A percentile compares a stretch with the other conserved stretches of the same genome.
phyloP scores from a whole-genome alignment of 2,888 invertebrate species.

The Conops quadrifasciatus region DNA sequence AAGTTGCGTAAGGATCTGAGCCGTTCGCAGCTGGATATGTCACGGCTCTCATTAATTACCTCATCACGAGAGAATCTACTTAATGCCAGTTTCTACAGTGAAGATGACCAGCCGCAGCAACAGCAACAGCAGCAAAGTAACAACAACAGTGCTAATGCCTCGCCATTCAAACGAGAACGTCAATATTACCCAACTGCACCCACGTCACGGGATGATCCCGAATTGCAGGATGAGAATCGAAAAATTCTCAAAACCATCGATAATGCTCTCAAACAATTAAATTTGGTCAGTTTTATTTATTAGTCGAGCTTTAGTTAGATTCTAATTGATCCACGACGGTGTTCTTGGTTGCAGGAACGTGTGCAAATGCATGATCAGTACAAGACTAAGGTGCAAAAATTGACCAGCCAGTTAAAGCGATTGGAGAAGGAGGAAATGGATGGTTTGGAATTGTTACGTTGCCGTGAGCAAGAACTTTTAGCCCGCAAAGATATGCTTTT shows the following conservation, averaged over 20 bases:
- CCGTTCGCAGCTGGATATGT: conserved; percentile 78
- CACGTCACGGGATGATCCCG: conserved; percentile 68
- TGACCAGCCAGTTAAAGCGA: conserved; percentile 67
- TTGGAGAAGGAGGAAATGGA: conserved; percentile 67
- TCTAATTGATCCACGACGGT: conserved; percentile 3
- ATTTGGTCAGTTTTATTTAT: conserved; percentile 53
- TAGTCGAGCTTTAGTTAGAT: background rate
- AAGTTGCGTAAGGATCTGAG: conserved; percentile 77
- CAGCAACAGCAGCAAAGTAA: conserved; percentile 26
- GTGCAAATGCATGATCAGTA: conserved; percentile 66
- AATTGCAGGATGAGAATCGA: conserved; percentile 73
- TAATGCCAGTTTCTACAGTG: conserved; percentile 62
- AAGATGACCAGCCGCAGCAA: conserved; percentile 59
- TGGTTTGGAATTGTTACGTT: conserved; percentile 68
- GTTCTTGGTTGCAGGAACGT: conserved; percentile 63
- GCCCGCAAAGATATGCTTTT: conserved; percentile 64
- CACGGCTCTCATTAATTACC: conserved; percentile 81
- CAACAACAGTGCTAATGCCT: conserved; percentile 48
- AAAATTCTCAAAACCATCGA: conserved; percentile 74
- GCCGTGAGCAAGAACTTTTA: conserved; percentile 67
- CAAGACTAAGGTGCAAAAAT: conserved; percentile 61
- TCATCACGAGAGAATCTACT: conserved; percentile 76
- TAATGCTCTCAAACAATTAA: conserved; percentile 73
- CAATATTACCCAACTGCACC: conserved; percentile 63
- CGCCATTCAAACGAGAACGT: conserved; percentile 59